phyloP scores from a whole-genome alignment of 2,888 invertebrate species.

The Diaphora mendica region DNA sequence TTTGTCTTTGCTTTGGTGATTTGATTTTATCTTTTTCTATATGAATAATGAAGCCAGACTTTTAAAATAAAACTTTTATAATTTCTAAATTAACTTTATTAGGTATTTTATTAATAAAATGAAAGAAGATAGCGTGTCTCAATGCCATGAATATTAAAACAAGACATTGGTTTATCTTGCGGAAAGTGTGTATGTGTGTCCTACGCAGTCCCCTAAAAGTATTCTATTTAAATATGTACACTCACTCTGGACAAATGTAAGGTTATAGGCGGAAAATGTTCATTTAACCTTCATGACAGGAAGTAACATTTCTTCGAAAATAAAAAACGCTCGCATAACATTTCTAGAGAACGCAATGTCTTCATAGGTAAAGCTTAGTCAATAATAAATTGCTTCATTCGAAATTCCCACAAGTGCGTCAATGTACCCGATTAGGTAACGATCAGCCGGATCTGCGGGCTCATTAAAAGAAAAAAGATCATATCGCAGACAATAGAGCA shows the following conservation, averaged over 20 bases:
- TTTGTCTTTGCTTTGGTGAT: neutral
- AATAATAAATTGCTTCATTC: slow-evolving; percentile 71
- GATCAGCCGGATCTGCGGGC: slow-evolving; percentile 79
- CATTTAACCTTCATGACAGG: slow-evolving; percentile 12
- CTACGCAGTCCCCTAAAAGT: neutral
- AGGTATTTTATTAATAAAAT: neutral
- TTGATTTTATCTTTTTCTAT: neutral
- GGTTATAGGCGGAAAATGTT: slow-evolving; percentile 16
- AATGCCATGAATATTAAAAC: neutral
- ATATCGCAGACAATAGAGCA: slow-evolving; percentile 81
- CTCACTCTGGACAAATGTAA: slow-evolving; percentile 11
- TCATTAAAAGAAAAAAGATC: slow-evolving; percentile 82
- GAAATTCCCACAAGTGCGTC: slow-evolving; percentile 79
- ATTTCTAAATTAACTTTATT: neutral
- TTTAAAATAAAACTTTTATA: neutral
- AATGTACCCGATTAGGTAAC: slow-evolving; percentile 75
- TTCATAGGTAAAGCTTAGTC: slow-evolving; percentile 38
- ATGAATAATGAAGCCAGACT: neutral
- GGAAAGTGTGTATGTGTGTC: neutral
- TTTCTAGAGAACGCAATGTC: slow-evolving; percentile 20
- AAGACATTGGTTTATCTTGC: neutral
- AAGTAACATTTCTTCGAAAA: slow-evolving; percentile 23
- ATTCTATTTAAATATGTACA: neutral
- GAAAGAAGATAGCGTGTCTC: neutral
- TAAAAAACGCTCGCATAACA: slow-evolving; percentile 9